Conservation (phyloP, 2,888 invertebrate species). For the Gymnoscelis rufifasciata region DNA sequence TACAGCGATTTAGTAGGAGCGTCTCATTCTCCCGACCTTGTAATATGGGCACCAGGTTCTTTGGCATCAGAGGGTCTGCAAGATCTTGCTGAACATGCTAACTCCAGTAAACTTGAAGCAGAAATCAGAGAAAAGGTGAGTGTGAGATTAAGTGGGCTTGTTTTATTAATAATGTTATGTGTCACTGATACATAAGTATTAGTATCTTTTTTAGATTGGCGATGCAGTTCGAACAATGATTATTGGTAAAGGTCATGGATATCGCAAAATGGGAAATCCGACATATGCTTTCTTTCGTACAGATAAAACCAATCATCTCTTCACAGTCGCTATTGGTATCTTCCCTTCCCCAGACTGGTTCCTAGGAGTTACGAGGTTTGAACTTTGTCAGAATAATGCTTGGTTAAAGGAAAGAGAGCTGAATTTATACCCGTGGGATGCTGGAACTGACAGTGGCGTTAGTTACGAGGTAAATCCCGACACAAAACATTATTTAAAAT, state of each 20-base stretch:
- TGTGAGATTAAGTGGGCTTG: background rate
- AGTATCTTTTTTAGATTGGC: conserved; percentile 46
- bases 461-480: conserved; percentile 91
- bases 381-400: conserved; percentile 91
- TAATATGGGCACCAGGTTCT: conserved; percentile 60
- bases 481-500: too few species aligned
- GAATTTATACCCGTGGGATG: conserved; percentile 96
- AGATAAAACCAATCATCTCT: conserved; percentile 55
- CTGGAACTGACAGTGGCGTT: conserved; percentile 95
- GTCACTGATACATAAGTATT: background rate
- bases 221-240: conserved; percentile 63
- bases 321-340: conserved; percentile 54
- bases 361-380: conserved; percentile 92
- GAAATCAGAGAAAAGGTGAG: conserved; percentile 63
- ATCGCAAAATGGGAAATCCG: conserved; percentile 58
- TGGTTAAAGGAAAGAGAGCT: conserved; percentile 91
- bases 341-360: conserved; percentile 95
- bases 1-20: conserved; percentile 67
- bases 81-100: conserved; percentile 61
- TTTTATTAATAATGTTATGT: background rate
- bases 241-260: conserved; percentile 67
- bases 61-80: conserved; percentile 57
- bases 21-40: conserved; percentile 54
- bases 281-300: conserved; percentile 61
- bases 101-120: conserved; percentile 55